phyloP scores from a whole-genome alignment of 2,113 vertebrate genomes.

The Sylvilagus bachmani region DNA sequence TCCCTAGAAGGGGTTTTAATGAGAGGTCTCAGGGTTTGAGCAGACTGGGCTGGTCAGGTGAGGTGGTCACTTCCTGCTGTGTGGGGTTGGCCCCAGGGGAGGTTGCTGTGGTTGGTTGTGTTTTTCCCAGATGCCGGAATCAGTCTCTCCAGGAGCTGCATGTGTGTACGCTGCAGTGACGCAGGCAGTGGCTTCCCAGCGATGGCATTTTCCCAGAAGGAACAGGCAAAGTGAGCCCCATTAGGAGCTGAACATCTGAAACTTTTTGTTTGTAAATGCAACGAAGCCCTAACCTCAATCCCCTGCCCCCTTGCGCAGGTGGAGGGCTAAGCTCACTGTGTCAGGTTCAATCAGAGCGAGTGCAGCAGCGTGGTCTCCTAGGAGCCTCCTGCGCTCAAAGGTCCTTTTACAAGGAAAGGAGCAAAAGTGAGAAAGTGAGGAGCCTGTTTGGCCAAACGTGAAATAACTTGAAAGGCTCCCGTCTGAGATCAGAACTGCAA shows the following conservation, averaged over 20 bases:
- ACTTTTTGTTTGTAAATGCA: background rate
- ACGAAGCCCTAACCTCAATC: background rate
- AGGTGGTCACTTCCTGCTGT: background rate
- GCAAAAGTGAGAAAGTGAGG: conserved; percentile 31
- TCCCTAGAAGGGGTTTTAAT: background rate
- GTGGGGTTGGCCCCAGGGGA: background rate
- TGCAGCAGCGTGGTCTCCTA: background rate
- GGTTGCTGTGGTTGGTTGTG: background rate
- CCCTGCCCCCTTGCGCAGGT: background rate
- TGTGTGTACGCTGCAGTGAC: background rate
- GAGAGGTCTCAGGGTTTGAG: background rate
- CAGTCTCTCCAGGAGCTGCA: background rate
- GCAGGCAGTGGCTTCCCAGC: background rate
- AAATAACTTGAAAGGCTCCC: conserved; percentile 66
- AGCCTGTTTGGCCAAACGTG: conserved; percentile 49
- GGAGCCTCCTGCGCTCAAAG: background rate
- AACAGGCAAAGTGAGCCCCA: background rate
- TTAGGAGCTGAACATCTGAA: background rate
- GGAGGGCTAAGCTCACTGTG: background rate
- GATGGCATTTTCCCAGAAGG: conserved; percentile 2
- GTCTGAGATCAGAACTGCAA: conserved; percentile 57
- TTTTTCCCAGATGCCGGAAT: background rate
- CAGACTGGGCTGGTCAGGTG: background rate
- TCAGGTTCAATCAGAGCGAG: background rate
- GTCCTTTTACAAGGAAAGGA: conserved; percentile 46